These are phyloP conservation scores for Brachyptera putata DNA, from an alignment of 2,888 invertebrate genomes.

Conservation along the genomic window DNA sequence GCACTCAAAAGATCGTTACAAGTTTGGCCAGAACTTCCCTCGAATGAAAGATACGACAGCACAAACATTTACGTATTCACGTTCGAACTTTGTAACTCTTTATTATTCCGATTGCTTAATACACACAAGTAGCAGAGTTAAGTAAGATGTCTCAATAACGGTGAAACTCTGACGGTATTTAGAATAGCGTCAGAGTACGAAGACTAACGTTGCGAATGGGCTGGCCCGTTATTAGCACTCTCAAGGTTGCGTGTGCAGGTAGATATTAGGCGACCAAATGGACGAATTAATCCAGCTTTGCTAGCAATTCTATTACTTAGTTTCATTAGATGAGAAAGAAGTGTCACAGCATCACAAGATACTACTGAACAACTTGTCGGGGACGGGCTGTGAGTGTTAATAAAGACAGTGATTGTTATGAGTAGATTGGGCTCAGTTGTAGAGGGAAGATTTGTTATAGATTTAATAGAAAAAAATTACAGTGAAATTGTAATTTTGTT, in stretches of 20 bases:
- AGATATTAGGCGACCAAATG: neutral
- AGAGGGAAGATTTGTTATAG: slow-evolving; percentile 10
- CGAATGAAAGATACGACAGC: too few species aligned
- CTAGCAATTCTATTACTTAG: neutral
- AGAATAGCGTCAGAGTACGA: too few species aligned
- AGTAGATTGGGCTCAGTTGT: neutral
- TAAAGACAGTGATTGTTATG: neutral
- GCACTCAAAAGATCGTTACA: neutral
- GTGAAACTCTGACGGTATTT: too few species aligned
- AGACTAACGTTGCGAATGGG: neutral
- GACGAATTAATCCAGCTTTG: too few species aligned
- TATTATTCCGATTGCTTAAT: too few species aligned
- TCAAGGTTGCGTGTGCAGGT: neutral
- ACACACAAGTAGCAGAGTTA: neutral
- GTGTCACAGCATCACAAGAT: neutral
- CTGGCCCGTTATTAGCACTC: slow-evolving; percentile 1
- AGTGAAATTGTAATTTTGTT: slow-evolving; percentile 9
- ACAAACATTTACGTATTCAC: too few species aligned
- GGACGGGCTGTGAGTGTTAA: neutral
- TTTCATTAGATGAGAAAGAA: too few species aligned
- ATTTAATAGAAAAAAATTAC: slow-evolving; percentile 14
- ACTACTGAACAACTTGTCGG: neutral
- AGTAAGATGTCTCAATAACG: neutral
- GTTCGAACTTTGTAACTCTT: too few species aligned
- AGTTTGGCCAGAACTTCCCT: slow-evolving; percentile 4